Evolutionary conservation across 1,140 invertebrate species (phyloP), one percentile per base, ranked within the genome.

Genomic region (Panagrolaimus sp.): DNA sequence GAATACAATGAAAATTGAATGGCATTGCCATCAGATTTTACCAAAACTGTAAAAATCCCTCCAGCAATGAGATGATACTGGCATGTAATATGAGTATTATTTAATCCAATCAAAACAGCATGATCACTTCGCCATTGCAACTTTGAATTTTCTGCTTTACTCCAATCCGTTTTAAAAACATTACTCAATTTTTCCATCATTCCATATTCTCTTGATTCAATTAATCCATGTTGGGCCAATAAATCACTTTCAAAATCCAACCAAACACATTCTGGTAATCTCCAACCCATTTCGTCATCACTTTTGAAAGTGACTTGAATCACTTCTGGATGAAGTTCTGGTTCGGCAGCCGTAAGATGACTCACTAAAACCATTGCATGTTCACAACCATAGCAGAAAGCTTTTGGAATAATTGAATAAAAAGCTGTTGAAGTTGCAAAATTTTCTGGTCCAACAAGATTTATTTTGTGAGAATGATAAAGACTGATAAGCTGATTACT

Each of bases 241-340:
- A 58, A 8, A 26, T 58, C 21, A 17, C 63, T 43, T 15, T 64
- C 26, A 17, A 43, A 58, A 58, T 58, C 52, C 12, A 58, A 28
- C 52, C 52, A 58, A 21, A 74, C 78, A 65, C 77, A 79, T 68
- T 79, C 77, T 12, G 78, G 77, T 58, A 73, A 78, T 43, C 67
- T 70, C 75, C 75, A 80, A 28, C 73, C 67, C n/a, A 65, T 55
- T 46, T 45, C 68, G 38, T 73, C 72, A 32, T 71, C 64, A 0
- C 78, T 47, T 55, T 67, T 52, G 28, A 72, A 80, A 21, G 69
- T 69, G 10, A 79, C 58, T 48, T 75, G 73, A 43, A 77, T 71
- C 6, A 72, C 68, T 44, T 47, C 43, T 62, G 45, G 26, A 10
- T 74, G 26, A 9, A 47, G 46, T 24, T 17, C 38, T 43, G 64